A percentile compares a stretch with the other conserved stretches of the same genome.
Evolutionary conservation across 1,140 invertebrate species (phyloP).

Genomic region (Hesperophylax magnus): DNA sequence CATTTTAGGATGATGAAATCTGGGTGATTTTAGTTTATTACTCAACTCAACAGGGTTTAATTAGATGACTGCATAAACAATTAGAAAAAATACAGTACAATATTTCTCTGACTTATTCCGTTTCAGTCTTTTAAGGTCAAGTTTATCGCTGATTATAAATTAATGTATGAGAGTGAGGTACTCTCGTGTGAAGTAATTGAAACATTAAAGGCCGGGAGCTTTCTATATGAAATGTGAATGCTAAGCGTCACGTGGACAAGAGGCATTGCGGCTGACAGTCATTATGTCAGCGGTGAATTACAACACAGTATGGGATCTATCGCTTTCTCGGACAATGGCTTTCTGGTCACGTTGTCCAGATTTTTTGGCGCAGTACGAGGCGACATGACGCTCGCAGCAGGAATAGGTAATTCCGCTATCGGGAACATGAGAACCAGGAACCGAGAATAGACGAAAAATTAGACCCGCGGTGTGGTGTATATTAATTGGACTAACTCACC

Average conservation of each 20-base stretch:
- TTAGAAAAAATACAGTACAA: no score
- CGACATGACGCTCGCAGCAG: background rate
- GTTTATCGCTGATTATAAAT: no score
- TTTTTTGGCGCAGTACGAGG: slow-evolving; percentile 47
- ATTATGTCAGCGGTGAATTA: slow-evolving; percentile 15
- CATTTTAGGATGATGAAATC: no score
- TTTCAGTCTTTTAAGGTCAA: no score
- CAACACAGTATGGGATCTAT: background rate
- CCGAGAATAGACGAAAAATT: slow-evolving; percentile 1
- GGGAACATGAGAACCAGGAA: slow-evolving; percentile 54
- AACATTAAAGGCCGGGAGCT: background rate
- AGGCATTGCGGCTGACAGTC: slow-evolving; percentile 3
- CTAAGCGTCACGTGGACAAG: background rate
- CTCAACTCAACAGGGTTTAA: no score
- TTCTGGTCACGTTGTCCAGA: slow-evolving; percentile 45
- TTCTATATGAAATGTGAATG: slow-evolving; percentile 13
- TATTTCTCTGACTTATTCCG: no score
- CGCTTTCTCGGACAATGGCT: slow-evolving; percentile 31
- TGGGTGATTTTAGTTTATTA: no score
- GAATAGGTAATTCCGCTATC: slow-evolving; percentile 48
- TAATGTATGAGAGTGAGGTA: no score
- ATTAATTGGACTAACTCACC: slow-evolving; percentile 3
- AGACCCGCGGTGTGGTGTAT: background rate
- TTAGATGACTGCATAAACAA: no score
- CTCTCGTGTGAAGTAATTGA: slow-evolving; percentile 13